phyloP scores from a whole-genome alignment of 2,113 vertebrate genomes.

The Hippocampus barbouri region DNA sequence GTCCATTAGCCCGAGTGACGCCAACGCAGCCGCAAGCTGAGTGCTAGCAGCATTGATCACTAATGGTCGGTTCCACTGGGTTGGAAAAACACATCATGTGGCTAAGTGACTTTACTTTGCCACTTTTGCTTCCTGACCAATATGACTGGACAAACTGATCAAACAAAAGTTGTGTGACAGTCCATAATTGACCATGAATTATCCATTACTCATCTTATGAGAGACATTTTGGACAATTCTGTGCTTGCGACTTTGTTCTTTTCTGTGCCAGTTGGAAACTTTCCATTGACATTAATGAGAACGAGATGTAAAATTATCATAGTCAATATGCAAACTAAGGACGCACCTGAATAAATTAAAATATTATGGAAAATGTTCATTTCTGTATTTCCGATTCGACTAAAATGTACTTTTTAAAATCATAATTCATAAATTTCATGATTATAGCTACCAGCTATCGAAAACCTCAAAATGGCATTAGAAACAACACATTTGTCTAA shows the following conservation, averaged over 20 bases:
- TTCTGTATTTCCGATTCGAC: too few relatives aligned
- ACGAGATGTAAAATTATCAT: too few relatives aligned
- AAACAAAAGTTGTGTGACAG: not conserved
- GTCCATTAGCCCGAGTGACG: slow-evolving; percentile 28
- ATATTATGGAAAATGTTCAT: too few relatives aligned
- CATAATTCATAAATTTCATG: too few relatives aligned
- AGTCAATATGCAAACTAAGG: too few relatives aligned
- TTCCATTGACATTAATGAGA: too few relatives aligned
- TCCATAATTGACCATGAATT: not conserved
- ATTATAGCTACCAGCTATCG: too few relatives aligned
- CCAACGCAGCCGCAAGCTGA: not conserved
- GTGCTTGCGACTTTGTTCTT: not conserved
- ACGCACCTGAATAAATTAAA: too few relatives aligned
- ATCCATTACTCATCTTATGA: not conserved
- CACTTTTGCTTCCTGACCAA: not conserved
- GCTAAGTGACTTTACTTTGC: not conserved
- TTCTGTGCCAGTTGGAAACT: not conserved
- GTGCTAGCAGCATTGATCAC: not conserved
- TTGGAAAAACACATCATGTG: not conserved
- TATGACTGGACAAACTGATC: not conserved
- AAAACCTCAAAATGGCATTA: too few relatives aligned
- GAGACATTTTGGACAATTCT: not conserved
- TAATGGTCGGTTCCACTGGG: slow-evolving; percentile 24
- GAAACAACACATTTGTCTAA: too few relatives aligned
- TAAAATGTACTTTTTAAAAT: too few relatives aligned